Base-by-base conservation (phyloP, 2,113 vertebrate genomes). In the Microcebus murinus region DNA sequence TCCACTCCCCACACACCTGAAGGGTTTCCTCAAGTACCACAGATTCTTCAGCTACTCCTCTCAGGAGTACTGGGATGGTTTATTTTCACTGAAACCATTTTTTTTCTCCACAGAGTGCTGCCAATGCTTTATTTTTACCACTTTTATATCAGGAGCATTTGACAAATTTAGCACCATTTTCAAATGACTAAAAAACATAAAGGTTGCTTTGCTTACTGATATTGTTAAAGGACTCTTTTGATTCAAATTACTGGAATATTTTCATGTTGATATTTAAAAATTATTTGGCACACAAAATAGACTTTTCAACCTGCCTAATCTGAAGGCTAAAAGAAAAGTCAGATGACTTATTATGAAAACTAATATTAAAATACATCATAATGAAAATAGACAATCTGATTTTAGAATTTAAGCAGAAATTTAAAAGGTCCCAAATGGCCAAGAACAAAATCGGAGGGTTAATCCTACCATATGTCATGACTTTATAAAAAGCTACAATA, bases 161-260 rank as follows among this genome's bases (percentile, higher is more conserved):
- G 55, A 14, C 50, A 92, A 92, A 90, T 63, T 76, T 50, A 65
- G 59, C 68, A 67, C 29, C 45, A 65, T 77, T 93, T 91, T 80
- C 59, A 90, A 95, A 61, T 94, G 84, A 90, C 12, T 73, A 63
- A 84, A 87, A 57, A 71, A 87, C 9, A 68, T 70, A 63, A 97
- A 94, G 84, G 36, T 90, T 23, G 59, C 25, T 71, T 76, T 82
- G 68, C 50, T 63, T 70, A 42, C 31, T 74, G 31, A 90, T 76
- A 79, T 63, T 90, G 94, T 83, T 87, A 87, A 95, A 77, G 48
- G 18, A 71, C 8, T 65, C 31, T 18, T 82, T 79, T 79, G 61
- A 48, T 74, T 83, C 63, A 79, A 79, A 67, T 79, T 79, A 25
- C 36, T 34, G 15, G 29, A 39, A 42, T 23, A 70, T 76, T 92